A percentile compares a stretch with the other conserved stretches of the same genome.
Evolutionary conservation across 2,888 invertebrate species (phyloP).

Genomic region (Erannis defoliaria): DNA sequence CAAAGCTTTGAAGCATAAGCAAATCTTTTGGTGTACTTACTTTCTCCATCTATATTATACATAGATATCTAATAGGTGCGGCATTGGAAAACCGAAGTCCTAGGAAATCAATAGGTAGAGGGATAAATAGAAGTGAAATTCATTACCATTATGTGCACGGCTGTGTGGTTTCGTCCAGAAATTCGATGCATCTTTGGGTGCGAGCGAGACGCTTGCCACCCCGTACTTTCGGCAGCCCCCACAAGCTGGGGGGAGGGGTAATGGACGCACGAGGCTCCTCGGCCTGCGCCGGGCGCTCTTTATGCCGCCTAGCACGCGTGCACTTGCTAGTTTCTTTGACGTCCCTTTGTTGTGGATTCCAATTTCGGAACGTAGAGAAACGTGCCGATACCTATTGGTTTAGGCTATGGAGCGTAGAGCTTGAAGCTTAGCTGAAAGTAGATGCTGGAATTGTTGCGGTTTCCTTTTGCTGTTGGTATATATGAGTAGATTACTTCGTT

Average conservation of each 20-base stretch:
- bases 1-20: background rate
- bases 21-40: background rate
- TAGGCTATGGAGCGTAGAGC: constrained; percentile 39
- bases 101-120: constrained; percentile 32
- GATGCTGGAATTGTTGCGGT: constrained; percentile 10
- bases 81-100: constrained; percentile 27
- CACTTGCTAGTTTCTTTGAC: constrained; percentile 84
- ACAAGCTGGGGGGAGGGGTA: constrained; percentile 66
- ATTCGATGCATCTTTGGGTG: constrained; percentile 83
- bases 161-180: constrained; percentile 82
- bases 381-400: constrained; percentile 59
- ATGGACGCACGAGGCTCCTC: constrained; percentile 84
- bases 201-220: constrained; percentile 73
- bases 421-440: constrained; percentile 6
- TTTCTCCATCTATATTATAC: background rate
- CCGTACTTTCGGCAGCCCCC: constrained; percentile 72
- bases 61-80: constrained; percentile 11
- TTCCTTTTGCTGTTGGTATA: constrained; percentile 19
- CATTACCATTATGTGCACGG: constrained; percentile 77
- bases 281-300: constrained; percentile 78
- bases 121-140: constrained; percentile 71
- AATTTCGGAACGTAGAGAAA: constrained; percentile 68
- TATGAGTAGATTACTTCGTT: constrained; percentile 8
- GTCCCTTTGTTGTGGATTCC: constrained; percentile 82
- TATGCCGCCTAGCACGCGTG: constrained; percentile 82